Evolutionary conservation across 2,113 vertebrate genomes (phyloP).

Genomic region (Calypte anna): DNA sequence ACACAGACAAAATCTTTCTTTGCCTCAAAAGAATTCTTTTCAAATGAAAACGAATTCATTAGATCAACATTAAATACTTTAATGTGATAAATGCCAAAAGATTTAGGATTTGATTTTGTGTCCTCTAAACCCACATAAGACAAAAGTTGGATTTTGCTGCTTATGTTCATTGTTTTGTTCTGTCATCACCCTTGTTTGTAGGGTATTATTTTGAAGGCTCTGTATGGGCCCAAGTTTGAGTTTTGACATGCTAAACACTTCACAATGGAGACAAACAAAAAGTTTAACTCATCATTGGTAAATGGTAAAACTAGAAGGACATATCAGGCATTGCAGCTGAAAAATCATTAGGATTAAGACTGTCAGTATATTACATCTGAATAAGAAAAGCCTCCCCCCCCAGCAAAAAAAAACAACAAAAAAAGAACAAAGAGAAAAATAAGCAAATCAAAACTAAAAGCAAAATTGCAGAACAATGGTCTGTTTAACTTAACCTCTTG

Average conservation of each 20-base stretch:
- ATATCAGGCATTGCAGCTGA: background rate
- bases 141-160: background rate
- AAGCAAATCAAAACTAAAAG: background rate
- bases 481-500: slow-evolving; percentile 34
- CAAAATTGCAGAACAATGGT: background rate
- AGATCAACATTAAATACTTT: background rate
- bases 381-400: background rate
- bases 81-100: background rate
- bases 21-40: background rate
- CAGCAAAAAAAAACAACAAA: background rate
- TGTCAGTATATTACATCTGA: background rate
- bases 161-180: background rate
- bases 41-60: background rate
- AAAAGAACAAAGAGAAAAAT: background rate
- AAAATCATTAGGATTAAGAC: background rate
- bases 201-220: background rate
- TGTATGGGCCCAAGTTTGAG: background rate
- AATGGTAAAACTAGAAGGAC: background rate
- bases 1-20: background rate
- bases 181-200: accelerated
- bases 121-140: background rate
- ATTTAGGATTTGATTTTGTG: background rate
- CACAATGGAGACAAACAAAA: background rate
- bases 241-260: background rate
- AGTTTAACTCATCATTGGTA: background rate